Evolutionary conservation across 2,113 vertebrate genomes (phyloP).

Genomic region (Pipra filicauda): DNA sequence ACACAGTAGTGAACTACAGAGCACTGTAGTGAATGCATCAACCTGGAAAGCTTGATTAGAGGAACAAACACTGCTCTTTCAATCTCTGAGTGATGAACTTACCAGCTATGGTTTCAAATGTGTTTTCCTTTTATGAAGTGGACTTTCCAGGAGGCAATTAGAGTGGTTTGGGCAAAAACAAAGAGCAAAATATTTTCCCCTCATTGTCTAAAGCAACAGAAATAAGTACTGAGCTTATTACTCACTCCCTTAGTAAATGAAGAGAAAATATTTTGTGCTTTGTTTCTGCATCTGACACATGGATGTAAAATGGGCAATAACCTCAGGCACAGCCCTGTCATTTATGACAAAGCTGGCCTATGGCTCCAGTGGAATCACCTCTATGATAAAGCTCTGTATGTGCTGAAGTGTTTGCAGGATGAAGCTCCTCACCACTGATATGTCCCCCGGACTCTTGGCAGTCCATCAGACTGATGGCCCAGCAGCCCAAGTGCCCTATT

Average conservation of each 20-base stretch:
- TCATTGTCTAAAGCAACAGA: constrained; percentile 41
- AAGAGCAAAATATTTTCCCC: constrained; percentile 53
- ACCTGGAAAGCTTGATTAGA: background rate
- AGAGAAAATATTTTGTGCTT: constrained; percentile 34
- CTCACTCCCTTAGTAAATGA: constrained; percentile 1
- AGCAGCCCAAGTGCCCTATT: constrained; percentile 19
- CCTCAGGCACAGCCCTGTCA: constrained; percentile 27
- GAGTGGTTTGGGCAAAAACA: constrained; percentile 36
- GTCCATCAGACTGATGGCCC: background rate
- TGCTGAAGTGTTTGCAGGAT: constrained; percentile 56
- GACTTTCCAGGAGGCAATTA: constrained; percentile 60
- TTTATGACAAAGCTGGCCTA: background rate
- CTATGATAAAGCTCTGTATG: constrained; percentile 14
- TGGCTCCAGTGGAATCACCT: constrained; percentile 30
- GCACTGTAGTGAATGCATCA: background rate
- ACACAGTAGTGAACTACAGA: no score
- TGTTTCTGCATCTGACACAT: background rate
- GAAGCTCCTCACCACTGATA: constrained; percentile 3
- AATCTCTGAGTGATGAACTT: constrained; percentile 19
- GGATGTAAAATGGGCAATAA: constrained; percentile 8
- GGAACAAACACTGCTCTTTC: constrained; percentile 24
- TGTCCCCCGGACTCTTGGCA: background rate
- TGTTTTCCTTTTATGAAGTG: constrained; percentile 41
- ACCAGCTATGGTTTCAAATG: constrained; percentile 29
- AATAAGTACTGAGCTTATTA: constrained; percentile 3